These are phyloP conservation scores for Hydractinia echinata DNA, from an alignment of 30 jellyfish, hydroid and myxozoan genomes.

Conservation along the genomic window DNA sequence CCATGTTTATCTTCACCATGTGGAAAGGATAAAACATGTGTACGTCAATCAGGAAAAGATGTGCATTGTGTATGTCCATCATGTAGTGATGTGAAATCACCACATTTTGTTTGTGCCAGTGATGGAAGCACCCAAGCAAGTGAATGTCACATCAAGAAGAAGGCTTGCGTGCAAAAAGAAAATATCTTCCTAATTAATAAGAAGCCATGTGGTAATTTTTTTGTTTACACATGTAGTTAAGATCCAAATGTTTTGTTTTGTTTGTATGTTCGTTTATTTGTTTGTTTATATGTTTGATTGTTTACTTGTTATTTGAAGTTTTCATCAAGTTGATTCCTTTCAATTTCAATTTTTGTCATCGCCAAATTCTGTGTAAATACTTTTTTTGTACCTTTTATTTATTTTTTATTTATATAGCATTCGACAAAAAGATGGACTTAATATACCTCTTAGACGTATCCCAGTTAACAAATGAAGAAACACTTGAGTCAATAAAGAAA, in stretches of 20 bases:
- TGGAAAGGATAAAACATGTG: slow-evolving; percentile 29
- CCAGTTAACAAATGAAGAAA: not conserved
- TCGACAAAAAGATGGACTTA: slow-evolving; percentile 1
- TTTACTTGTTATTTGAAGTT: not conserved
- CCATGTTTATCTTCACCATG: slow-evolving; percentile 51
- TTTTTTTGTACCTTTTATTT: too few species aligned
- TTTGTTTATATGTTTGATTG: not conserved
- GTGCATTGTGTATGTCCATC: slow-evolving; percentile 61
- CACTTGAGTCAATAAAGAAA: not conserved
- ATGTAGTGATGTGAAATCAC: slow-evolving; percentile 43
- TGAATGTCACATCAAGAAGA: slow-evolving; percentile 49
- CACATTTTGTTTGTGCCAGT: slow-evolving; percentile 73
- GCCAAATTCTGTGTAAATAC: too few species aligned
- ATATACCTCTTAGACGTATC: slow-evolving; percentile 1
- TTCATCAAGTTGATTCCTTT: not conserved
- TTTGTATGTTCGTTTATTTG: not conserved
- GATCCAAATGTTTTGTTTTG: not conserved
- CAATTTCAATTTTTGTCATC: not conserved
- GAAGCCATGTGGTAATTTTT: slow-evolving; percentile 69
- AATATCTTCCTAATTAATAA: slow-evolving; percentile 34
- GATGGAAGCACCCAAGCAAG: slow-evolving; percentile 70
- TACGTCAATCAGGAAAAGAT: slow-evolving; percentile 21
- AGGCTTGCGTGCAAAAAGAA: slow-evolving; percentile 46
- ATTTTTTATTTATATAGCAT: not conserved
- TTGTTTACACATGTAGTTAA: not conserved